Base-by-base conservation (phyloP, 2,113 vertebrate species). In the Diadophis punctatus region DNA sequence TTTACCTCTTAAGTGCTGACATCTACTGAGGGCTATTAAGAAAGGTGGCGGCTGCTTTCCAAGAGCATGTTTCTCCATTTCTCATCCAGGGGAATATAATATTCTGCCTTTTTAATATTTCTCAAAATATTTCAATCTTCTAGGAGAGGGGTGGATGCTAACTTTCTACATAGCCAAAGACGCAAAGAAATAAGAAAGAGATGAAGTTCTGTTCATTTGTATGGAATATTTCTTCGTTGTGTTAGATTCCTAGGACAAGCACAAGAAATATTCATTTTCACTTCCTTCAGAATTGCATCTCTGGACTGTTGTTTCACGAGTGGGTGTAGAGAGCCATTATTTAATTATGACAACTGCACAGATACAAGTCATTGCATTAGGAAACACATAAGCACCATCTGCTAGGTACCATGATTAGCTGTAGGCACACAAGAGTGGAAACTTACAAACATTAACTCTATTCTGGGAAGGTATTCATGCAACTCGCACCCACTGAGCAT, bases 291-390 rank as follows among this genome's bases (percentile, higher is more conserved):
- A 91, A 91, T 93, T 27, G 39, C 0, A 87, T 86, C 93, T 90
- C 93, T 92, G 93, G 94, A 92, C 93, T 94, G 86, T 93, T 1
- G 39, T 95, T 94, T 92, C 60, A 87, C 1, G 93, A 95, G 95
- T 92, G 0, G 92, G 93, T 93, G 93, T 92, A 94, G 92, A 94
- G 93, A 96, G 93, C 95, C 94, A 95, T 96, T 97, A 97, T 96
- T 97, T 97, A 96, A 97, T 97, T 95, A 96, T 95, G 96, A 96
- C 96, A 97, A 96, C 95, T 95, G 93, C 95, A 96, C 95, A 93
- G 91, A 96, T 90, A 95, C 93, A 95, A 96, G 93, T 90, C 95
- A 93, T 52, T 96, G 93, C 96, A 97, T 96, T 95, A 97, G 96
- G 94, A 96, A 96, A 94, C 87, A 91, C 96, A 96, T 95, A 94